phyloP scores from a whole-genome alignment of 2,113 vertebrate genomes.

The Trichomycterus rosablanca region DNA sequence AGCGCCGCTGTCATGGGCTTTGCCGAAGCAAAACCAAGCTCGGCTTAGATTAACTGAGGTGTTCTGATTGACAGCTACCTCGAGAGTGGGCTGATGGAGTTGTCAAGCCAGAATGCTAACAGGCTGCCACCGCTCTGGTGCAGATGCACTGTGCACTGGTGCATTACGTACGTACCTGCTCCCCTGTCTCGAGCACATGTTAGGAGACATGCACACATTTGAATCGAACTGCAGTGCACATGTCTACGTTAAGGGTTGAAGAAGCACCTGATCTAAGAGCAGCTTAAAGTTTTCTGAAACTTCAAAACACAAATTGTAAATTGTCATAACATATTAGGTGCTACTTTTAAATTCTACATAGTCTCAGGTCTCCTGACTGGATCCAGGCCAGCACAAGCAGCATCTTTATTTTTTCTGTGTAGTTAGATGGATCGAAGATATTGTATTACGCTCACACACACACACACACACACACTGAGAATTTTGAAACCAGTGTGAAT shows the following conservation, averaged over 20 bases:
- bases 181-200: slow-evolving; percentile 2
- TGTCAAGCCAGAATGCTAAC: slow-evolving; percentile 81
- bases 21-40: slow-evolving; percentile 78
- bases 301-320: too few species aligned
- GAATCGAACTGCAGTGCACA: slow-evolving; percentile 56
- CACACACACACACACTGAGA: too few species aligned
- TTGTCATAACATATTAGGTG: too few species aligned
- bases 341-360: too few species aligned
- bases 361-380: too few species aligned
- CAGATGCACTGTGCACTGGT: slow-evolving; percentile 70
- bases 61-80: slow-evolving; percentile 97
- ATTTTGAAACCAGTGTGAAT: too few species aligned
- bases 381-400: too few species aligned
- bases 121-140: slow-evolving; percentile 65
- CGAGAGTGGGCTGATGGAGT: slow-evolving; percentile 96
- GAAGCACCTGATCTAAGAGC: too few species aligned
- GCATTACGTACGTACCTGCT: slow-evolving; percentile 52
- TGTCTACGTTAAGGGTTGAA: slow-evolving; percentile 19
- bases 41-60: slow-evolving; percentile 90
- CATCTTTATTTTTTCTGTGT: too few species aligned
- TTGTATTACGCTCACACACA: too few species aligned
- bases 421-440: too few species aligned
- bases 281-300: too few species aligned
- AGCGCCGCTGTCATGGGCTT: slow-evolving; percentile 83
- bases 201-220: slow-evolving; percentile 36